Conservation (phyloP, 2,113 vertebrate genomes). For the Anguilla rostrata region DNA sequence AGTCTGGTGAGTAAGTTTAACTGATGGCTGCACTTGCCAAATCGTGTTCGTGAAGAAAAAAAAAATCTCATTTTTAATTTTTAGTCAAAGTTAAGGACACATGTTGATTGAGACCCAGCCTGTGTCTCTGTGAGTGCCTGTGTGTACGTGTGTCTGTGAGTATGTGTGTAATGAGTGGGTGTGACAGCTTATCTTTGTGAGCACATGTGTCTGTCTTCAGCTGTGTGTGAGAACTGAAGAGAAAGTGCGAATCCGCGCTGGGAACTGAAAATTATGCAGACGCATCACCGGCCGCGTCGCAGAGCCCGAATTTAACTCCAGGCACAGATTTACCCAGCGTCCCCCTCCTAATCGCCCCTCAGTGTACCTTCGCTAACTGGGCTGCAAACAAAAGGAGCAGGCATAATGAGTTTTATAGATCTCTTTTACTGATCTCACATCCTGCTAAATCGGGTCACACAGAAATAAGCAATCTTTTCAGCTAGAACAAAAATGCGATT, state of each 20-base stretch:
- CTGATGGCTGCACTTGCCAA: too few relatives aligned
- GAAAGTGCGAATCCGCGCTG: neutral
- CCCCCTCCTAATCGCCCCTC: conserved; percentile 12
- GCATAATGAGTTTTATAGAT: conserved; percentile 41
- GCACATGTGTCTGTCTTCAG: neutral
- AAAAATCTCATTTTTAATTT: too few relatives aligned
- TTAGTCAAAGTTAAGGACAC: too few relatives aligned
- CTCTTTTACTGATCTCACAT: conserved; percentile 24
- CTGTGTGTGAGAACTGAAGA: neutral
- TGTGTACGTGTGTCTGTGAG: neutral
- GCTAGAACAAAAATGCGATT: conserved; percentile 36
- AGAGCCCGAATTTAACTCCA: neutral
- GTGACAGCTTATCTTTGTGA: neutral
- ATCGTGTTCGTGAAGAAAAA: too few relatives aligned
- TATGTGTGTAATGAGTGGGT: neutral
- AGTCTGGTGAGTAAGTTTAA: too few relatives aligned
- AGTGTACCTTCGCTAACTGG: conserved; percentile 19
- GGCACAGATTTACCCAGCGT: conserved; percentile 11
- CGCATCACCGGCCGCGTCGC: neutral
- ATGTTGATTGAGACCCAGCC: too few relatives aligned
- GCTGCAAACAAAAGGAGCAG: conserved; percentile 27
- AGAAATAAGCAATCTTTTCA: conserved; percentile 42
- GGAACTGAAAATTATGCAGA: neutral
- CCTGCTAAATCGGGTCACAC: conserved; percentile 32
- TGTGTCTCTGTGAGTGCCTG: neutral